Conservation (phyloP, 2,888 invertebrate species). For the Alcis repandata region DNA sequence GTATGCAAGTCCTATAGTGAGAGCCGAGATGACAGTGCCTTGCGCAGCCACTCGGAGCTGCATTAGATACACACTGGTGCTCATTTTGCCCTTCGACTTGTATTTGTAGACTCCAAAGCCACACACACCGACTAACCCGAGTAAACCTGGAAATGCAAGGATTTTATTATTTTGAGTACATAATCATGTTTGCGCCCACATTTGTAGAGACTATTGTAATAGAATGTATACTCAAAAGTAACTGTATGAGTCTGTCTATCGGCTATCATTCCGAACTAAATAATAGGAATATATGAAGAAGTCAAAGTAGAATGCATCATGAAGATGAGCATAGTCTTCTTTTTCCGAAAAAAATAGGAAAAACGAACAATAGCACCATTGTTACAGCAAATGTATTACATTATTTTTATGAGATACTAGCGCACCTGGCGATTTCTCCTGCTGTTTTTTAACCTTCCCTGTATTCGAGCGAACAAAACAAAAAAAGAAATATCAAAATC, state of each 20-base stretch:
- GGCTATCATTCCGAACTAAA: no score
- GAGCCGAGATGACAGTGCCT: constrained; percentile 92
- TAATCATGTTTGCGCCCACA: background rate
- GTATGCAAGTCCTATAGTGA: constrained; percentile 91
- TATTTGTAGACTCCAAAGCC: constrained; percentile 91
- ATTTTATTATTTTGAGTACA: background rate
- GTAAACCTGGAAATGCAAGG: constrained; percentile 86
- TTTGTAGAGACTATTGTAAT: no score
- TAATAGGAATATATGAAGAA: no score
- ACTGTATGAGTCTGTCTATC: background rate
- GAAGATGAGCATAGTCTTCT: no score
- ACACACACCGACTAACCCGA: constrained; percentile 89
- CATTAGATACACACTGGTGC: constrained; percentile 93
- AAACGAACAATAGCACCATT: background rate
- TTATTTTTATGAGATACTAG: no score
- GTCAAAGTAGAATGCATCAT: no score
- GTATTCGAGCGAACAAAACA: no score
- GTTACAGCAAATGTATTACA: no score
- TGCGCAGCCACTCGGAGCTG: constrained; percentile 95
- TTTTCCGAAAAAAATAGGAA: background rate
- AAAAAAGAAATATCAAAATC: no score
- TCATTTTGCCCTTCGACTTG: constrained; percentile 91
- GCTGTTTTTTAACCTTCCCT: no score
- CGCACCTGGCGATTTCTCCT: no score
- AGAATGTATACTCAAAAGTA: background rate